Evolutionary conservation across 2,888 invertebrate species (phyloP), one percentile per base, ranked within the genome.

Genomic region (Stenolophus ochropezus): DNA sequence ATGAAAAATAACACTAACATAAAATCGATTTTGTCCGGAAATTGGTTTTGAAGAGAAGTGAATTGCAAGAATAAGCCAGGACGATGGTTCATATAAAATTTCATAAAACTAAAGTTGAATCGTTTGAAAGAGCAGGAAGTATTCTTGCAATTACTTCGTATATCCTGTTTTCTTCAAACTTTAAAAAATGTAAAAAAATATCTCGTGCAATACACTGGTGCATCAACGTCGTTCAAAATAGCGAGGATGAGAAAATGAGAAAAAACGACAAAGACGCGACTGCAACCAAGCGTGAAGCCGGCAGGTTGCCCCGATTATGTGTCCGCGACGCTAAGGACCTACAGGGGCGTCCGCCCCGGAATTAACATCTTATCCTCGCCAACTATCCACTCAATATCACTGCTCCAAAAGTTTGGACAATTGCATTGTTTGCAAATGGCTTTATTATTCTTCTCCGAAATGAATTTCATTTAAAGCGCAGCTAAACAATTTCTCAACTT

Each of bases 201-300:
- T 69, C 42, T 25, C 33, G 69, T 25, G 51, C 79, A 71, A 23
- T 65, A 69, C 53, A 71, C 65, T 42, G 78, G 69, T 71, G 79
- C 79, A 79, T 79, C 71, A 79, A 69, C 79, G 79, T 79, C 79
- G 79, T 79, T 79, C 79, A 79, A 71, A 79, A 69, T 71, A 79
- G 79, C 71, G 79, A 71, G 47, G 79, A 79, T 79, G 79, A 79
- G 79, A 71, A 71, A 79, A 79, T 79, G 71, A 71, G 79, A 20
- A 78, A 79, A 79, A 71, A 79, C 69, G 71, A 71, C 79, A 49
- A 79, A 79, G 71, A 65, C 69, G 61, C 78, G 65, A 78, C 65
- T 78, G 78, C 78, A 79, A 79, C 49, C 79, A 65, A 79, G 69
- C 69, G 53, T 53, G 79, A 79, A 69, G 71, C 51, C 18, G 51